Percentiles rank a stretch among this genome's conserved stretches.
These are phyloP conservation scores for Spisula subtruncata DNA, from an alignment of 2,888 invertebrate genomes.

Conservation along the genomic window DNA sequence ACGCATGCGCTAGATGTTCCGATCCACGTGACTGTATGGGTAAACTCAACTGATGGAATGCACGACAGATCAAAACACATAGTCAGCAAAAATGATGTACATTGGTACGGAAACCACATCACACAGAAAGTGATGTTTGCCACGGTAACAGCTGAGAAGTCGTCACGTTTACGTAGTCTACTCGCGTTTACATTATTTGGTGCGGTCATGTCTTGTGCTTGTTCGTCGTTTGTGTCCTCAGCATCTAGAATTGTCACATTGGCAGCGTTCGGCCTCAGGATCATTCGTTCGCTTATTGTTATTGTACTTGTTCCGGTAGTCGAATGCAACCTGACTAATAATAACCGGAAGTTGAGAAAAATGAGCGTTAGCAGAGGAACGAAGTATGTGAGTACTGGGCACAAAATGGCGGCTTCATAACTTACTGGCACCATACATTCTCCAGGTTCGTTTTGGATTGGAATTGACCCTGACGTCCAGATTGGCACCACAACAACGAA, in stretches of 20 bases:
- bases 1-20: conserved; percentile 59
- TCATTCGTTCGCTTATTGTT: neutral
- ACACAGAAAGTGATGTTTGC: conserved; percentile 49
- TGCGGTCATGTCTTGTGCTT: neutral
- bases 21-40: conserved; percentile 62
- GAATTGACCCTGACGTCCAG: conserved; percentile 66
- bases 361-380: conserved; percentile 54
- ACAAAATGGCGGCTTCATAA: conserved; percentile 51
- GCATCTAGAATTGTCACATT: neutral
- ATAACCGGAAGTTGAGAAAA: conserved; percentile 52
- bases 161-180: neutral
- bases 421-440: conserved; percentile 59
- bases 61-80: conserved; percentile 56
- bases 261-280: conserved; percentile 8
- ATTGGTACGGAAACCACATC: conserved; percentile 71
- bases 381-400: conserved; percentile 62
- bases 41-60: conserved; percentile 56
- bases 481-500: conserved; percentile 62
- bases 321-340: conserved; percentile 36
- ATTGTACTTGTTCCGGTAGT: neutral
- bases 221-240: neutral
- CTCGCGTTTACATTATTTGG: neutral
- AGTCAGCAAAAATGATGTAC: conserved; percentile 54
- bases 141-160: conserved; percentile 47
- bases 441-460: conserved; percentile 48